Conservation (phyloP, 2,888 invertebrate genomes). For the Leucoptera coffeella region DNA sequence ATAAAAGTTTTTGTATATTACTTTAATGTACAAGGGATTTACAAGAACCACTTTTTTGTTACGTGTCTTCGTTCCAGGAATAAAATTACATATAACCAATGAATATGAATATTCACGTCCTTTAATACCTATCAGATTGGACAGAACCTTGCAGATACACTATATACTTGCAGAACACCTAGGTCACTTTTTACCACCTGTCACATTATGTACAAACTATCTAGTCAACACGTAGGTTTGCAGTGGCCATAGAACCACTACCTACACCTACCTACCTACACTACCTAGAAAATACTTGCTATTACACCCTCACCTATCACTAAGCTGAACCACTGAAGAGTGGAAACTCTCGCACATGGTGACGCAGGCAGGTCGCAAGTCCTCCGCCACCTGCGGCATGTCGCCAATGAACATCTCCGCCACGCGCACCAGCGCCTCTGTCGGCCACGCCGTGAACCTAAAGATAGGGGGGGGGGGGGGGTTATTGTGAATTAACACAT, state of each 20-base stretch:
- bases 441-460: constrained; percentile 84
- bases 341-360: constrained; percentile 82
- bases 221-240: no score
- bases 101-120: no score
- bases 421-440: constrained; percentile 83
- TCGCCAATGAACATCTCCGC: constrained; percentile 67
- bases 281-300: constrained; percentile 7
- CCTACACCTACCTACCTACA: neutral
- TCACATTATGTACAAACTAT: no score
- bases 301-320: constrained; percentile 60
- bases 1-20: no score
- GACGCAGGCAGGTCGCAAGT: constrained; percentile 55
- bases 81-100: no score
- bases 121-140: no score
- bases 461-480: constrained; percentile 1
- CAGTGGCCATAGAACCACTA: neutral
- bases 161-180: no score
- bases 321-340: constrained; percentile 64
- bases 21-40: no score
- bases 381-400: constrained; percentile 55
- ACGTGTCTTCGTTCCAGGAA: no score
- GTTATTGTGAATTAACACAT: neutral
- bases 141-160: no score
- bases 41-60: no score
- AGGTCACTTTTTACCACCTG: no score